Evolutionary conservation across 2,797 vertebrate species (phyloP).

Genomic region (Hemitrygon akajei): DNA sequence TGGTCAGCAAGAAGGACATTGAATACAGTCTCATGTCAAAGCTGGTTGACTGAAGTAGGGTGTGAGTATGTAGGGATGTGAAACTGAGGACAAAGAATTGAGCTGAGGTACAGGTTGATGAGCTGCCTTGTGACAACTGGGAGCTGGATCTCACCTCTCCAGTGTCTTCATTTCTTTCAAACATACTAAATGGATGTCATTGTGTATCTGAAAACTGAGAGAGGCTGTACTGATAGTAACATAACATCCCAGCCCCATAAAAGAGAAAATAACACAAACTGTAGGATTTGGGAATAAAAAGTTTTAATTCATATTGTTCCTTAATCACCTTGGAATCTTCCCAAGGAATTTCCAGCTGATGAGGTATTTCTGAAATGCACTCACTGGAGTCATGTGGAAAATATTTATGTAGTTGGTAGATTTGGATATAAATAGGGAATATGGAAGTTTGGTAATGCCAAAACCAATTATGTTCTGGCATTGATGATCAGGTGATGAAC

Average conservation of each 20-base stretch:
- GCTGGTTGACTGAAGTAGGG: neutral
- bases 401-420: neutral
- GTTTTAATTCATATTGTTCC: neutral
- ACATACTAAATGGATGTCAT: neutral
- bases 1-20: neutral
- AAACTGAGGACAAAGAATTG: neutral
- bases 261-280: no score
- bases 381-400: neutral
- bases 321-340: neutral
- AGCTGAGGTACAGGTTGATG: neutral
- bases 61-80: neutral
- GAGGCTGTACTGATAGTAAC: no score
- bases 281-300: no score
- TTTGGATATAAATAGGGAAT: no score
- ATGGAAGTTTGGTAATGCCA: no score
- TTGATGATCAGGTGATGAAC: neutral
- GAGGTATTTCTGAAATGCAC: neutral
- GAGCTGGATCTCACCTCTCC: no score
- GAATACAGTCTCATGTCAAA: neutral
- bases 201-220: neutral
- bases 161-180: neutral
- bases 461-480: no score
- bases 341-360: neutral
- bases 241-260: no score
- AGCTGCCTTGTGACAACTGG: no score